Conservation (phyloP, 1,140 invertebrate genomes). For the Drosophila parabipectinata region DNA sequence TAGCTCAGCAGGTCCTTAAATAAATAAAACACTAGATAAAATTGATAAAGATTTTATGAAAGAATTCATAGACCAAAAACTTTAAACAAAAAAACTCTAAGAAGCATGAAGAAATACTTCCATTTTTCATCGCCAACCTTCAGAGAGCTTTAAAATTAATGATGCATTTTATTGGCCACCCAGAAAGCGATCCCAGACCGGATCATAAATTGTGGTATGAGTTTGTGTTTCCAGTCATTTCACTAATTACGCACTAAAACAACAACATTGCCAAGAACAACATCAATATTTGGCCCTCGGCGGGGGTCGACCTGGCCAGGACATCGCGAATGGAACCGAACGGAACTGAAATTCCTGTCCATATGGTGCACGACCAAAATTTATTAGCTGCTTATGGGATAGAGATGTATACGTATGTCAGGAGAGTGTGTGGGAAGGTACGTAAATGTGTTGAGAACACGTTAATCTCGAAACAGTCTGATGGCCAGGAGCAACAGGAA, state of each 20-base stretch:
- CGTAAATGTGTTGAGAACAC: constrained; percentile 44
- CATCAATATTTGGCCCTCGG: constrained; percentile 14
- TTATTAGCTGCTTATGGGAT: constrained; percentile 66
- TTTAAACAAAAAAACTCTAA: neutral
- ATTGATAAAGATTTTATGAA: neutral
- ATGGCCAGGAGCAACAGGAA: constrained; percentile 55
- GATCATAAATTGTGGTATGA: constrained; percentile 31
- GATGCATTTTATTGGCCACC: constrained; percentile 37
- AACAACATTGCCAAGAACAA: constrained; percentile 19
- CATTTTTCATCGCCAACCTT: neutral
- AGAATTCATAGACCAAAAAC: neutral
- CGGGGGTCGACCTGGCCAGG: constrained; percentile 16
- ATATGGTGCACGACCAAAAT: constrained; percentile 57
- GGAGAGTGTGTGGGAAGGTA: constrained; percentile 6
- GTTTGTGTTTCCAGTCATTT: constrained; percentile 23
- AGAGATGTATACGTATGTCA: constrained; percentile 2
- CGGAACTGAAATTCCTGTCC: constrained; percentile 12
- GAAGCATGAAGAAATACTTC: neutral
- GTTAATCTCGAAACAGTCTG: constrained; percentile 61
- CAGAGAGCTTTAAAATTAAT: constrained; percentile 41
- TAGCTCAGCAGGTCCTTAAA: no score
- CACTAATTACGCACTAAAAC: constrained; percentile 53
- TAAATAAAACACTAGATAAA: no score
- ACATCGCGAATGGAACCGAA: constrained; percentile 1
- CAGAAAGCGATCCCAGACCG: constrained; percentile 14